Conservation (phyloP, 2,888 invertebrate genomes). For the Apeira syringaria region DNA sequence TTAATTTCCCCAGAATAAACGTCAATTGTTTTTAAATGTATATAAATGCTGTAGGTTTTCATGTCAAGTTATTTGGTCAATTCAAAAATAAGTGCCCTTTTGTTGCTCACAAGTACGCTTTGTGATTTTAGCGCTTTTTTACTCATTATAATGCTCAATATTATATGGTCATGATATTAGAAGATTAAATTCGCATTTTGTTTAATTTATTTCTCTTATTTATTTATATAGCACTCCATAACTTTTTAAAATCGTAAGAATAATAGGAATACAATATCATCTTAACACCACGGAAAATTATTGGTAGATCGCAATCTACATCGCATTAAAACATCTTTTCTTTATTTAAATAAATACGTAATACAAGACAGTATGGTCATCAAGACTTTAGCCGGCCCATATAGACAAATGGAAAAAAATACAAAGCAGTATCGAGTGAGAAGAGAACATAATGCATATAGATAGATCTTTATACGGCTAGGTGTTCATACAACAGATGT, state of each 20-base stretch:
- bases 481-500: slow-evolving; percentile 12
- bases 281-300: too few relatives aligned
- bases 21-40: slow-evolving; percentile 70
- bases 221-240: slow-evolving; percentile 48
- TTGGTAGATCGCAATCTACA: too few relatives aligned
- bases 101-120: slow-evolving; percentile 65
- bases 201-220: slow-evolving; percentile 66
- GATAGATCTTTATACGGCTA: too few relatives aligned
- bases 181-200: slow-evolving; percentile 58
- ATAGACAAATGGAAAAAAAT: too few relatives aligned
- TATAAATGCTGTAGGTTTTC: slow-evolving; percentile 46
- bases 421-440: background rate
- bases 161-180: slow-evolving; percentile 77
- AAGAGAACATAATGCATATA: slow-evolving; percentile 7
- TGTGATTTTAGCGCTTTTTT: slow-evolving; percentile 60
- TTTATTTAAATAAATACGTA: too few relatives aligned
- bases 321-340: too few relatives aligned
- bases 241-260: slow-evolving; percentile 22
- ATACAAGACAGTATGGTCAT: too few relatives aligned
- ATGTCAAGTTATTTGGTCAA: slow-evolving; percentile 74
- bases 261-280: slow-evolving; percentile 13
- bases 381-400: too few relatives aligned
- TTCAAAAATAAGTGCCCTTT: slow-evolving; percentile 69
- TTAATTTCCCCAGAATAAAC: slow-evolving; percentile 57
- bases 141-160: slow-evolving; percentile 81